Evolutionary conservation across 2,888 invertebrate species (phyloP).

Genomic region (Perizoma flavofasciatum): DNA sequence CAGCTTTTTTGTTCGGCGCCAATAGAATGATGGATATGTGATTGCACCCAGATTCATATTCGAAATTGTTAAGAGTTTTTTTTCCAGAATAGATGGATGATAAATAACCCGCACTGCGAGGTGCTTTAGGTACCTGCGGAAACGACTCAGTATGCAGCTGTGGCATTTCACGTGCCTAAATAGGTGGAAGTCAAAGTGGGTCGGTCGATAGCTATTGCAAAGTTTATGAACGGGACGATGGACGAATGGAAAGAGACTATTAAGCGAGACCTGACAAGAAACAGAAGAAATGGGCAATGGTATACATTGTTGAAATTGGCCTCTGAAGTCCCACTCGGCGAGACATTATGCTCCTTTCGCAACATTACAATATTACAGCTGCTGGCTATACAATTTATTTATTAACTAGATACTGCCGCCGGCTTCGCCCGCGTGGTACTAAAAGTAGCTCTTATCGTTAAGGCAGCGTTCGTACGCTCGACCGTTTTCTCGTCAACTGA

Average conservation of each 20-base stretch:
- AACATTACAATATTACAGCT: constrained; percentile 3
- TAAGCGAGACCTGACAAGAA: constrained; percentile 32
- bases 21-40: constrained; percentile 48
- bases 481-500: too few relatives aligned
- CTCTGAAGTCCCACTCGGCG: constrained; percentile 8
- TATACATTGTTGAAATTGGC: constrained; percentile 13
- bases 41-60: constrained; percentile 41
- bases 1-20: constrained; percentile 51
- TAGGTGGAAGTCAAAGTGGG: constrained; percentile 42
- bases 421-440: too few relatives aligned
- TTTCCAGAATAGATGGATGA: constrained; percentile 39
- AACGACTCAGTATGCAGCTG: constrained; percentile 43
- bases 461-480: too few relatives aligned
- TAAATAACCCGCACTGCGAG: constrained; percentile 31
- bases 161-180: constrained; percentile 35
- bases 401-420: too few relatives aligned
- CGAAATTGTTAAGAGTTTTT: constrained; percentile 43
- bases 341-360: constrained; percentile 1
- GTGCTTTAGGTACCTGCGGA: constrained; percentile 13
- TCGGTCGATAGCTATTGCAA: constrained; percentile 52
- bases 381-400: background rate
- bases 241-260: constrained; percentile 46
- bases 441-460: too few relatives aligned
- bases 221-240: constrained; percentile 47
- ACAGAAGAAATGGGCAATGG: constrained; percentile 11